Evolutionary conservation across 2,113 vertebrate genomes (phyloP).

Genomic region (Amblyornis subalaris): DNA sequence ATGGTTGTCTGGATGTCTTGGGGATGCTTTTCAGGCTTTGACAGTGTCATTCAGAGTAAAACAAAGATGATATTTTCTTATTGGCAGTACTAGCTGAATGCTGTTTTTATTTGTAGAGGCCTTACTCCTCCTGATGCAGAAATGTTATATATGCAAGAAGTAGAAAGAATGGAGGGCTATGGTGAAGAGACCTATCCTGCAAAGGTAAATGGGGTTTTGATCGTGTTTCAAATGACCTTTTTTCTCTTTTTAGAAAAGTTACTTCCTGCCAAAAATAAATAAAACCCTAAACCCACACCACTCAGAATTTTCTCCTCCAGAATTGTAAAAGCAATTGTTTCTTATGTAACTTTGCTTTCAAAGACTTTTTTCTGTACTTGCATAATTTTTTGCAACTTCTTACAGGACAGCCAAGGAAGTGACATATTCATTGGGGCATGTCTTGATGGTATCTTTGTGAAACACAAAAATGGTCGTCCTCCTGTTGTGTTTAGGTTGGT

Average conservation of each 20-base stretch:
- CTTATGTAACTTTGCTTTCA: neutral
- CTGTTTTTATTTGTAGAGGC: constrained; percentile 77
- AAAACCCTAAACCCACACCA: neutral
- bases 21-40: neutral
- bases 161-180: constrained; percentile 94
- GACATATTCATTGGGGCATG: constrained; percentile 91
- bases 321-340: neutral
- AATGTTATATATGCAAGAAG: constrained; percentile 96
- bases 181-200: constrained; percentile 93
- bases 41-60: neutral
- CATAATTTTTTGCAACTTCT: neutral
- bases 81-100: neutral
- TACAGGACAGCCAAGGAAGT: constrained; percentile 89
- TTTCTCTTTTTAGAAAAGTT: neutral
- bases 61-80: neutral
- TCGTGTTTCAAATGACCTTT: neutral
- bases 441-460: constrained; percentile 94
- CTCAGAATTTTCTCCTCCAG: neutral
- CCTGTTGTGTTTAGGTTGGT: constrained; percentile 87
- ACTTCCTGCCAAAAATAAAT: neutral
- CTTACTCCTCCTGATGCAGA: constrained; percentile 90
- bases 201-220: constrained; percentile 76
- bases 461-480: constrained; percentile 89
- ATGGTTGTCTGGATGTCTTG: neutral
- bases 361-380: neutral